phyloP scores from a whole-genome alignment of 2,797 vertebrate species.

The Trachurus trachurus region DNA sequence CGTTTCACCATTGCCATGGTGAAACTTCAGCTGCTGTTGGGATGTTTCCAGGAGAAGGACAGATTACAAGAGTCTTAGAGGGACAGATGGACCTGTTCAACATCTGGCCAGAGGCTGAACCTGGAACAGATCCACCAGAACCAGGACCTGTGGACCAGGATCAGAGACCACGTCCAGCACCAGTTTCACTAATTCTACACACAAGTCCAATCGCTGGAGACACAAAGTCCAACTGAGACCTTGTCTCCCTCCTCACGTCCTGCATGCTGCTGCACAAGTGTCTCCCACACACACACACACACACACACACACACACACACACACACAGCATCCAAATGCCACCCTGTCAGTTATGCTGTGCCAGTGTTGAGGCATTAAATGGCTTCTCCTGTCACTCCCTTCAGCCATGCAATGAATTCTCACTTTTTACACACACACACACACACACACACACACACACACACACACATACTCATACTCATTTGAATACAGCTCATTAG shows the following conservation, averaged over 20 bases:
- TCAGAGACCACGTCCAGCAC: background rate
- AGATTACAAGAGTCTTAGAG: too few relatives aligned
- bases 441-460: conserved; percentile 10
- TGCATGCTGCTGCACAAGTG: conserved; percentile 8
- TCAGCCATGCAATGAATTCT: conserved; percentile 58
- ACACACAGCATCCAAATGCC: conserved; percentile 37
- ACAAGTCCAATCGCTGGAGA: background rate
- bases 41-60: too few relatives aligned
- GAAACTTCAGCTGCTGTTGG: too few relatives aligned
- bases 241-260: background rate
- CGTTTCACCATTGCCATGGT: too few relatives aligned
- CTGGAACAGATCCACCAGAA: too few relatives aligned
- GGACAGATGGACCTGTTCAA: too few relatives aligned
- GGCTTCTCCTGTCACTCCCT: conserved; percentile 54
- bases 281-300: conserved; percentile 25
- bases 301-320: conserved; percentile 21
- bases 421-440: conserved; percentile 13
- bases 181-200: background rate
- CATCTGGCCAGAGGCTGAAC: too few relatives aligned
- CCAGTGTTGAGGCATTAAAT: conserved; percentile 45
- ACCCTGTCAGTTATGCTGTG: conserved; percentile 43
- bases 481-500: conserved; percentile 62
- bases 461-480: conserved; percentile 14
- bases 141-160: background rate
- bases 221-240: background rate